These are phyloP conservation scores for Chrysina gloriosa DNA, from an alignment of 2,888 invertebrate genomes.

Conservation along the genomic window DNA sequence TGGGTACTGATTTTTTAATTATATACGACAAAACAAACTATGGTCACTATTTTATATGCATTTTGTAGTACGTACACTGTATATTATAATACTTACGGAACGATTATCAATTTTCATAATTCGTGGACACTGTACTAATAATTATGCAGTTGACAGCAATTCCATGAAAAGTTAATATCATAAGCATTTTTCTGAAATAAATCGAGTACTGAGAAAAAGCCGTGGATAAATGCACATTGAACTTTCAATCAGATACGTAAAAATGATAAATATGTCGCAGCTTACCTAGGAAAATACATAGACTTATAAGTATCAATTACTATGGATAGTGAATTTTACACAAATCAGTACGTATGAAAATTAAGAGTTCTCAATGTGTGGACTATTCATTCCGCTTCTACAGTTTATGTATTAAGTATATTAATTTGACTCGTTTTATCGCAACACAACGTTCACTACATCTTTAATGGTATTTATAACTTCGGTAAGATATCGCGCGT, in stretches of 20 bases:
- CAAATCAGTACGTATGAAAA: conserved; percentile 44
- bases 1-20: too few relatives aligned
- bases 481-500: conserved; percentile 75
- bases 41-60: too few relatives aligned
- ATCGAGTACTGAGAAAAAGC: conserved; percentile 1
- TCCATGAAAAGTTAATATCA: conserved; percentile 21
- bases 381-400: not conserved
- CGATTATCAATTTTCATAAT: too few relatives aligned
- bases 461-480: conserved; percentile 79
- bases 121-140: too few relatives aligned
- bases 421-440: conserved; percentile 53
- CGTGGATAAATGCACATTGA: conserved; percentile 36
- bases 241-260: conserved; percentile 43
- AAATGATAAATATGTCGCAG: conserved; percentile 55
- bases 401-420: conserved; percentile 20
- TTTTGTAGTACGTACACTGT: too few relatives aligned
- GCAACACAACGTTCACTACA: conserved; percentile 77
- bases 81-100: too few relatives aligned
- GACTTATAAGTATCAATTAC: conserved; percentile 45
- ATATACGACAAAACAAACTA: too few relatives aligned
- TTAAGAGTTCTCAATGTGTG: not conserved
- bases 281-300: conserved; percentile 54
- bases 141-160: too few relatives aligned
- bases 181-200: conserved; percentile 34
- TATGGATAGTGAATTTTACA: conserved; percentile 50